Base-by-base conservation (phyloP, 2,113 vertebrate species). In the Prochilodus magdalenae region DNA sequence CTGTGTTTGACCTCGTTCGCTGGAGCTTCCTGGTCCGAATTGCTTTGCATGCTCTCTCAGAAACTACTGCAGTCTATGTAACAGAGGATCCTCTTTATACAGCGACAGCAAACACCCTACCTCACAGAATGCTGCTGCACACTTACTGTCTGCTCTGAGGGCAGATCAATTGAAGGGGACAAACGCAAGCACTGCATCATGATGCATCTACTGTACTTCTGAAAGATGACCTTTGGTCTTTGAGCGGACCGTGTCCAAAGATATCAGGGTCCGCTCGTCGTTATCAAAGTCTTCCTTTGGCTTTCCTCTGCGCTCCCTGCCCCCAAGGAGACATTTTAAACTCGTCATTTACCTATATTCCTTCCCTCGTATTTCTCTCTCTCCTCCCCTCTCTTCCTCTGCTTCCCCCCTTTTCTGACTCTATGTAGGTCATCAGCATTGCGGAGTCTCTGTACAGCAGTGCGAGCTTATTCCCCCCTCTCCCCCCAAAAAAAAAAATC, bases 401-500 rank as follows among this genome's bases (percentile, higher is more conserved):
- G 55, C 75, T 71, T 26, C 47, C 77, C 57, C 71, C 79, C 83
- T 78, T 36, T 73, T 71, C 53, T 59, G 75, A 59, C 69, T 82
- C 78, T 86, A 86, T 84, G 74, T 88, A 82, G 85, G 85, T 85
- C 83, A 86, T 85, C 83, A 73, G 71, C 80, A 86, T 78, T 73
- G 80, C 77, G 71, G 57, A 80, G 77, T 81, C 66, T 84, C 78
- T 73, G 26, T 49, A 77, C 59, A 81, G 80, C 47, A 75, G 70
- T 55, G 44, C 15, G 51, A 20, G 73, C 80, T 75, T 33, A 76
- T 62, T 77, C 71, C 57, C 13, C 40, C 36, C 13, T 29, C 74
- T 71, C 40, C 60, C 15, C 29, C 60, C 57, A 75, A 79, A 81
- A 72, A 70, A 57, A 75, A 7, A 73, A 71, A 79, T 73, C 66